Percentiles rank a stretch among this genome's conserved stretches.
Conservation (phyloP, 1,140 invertebrate species). For the Sinonovacula constricta region DNA sequence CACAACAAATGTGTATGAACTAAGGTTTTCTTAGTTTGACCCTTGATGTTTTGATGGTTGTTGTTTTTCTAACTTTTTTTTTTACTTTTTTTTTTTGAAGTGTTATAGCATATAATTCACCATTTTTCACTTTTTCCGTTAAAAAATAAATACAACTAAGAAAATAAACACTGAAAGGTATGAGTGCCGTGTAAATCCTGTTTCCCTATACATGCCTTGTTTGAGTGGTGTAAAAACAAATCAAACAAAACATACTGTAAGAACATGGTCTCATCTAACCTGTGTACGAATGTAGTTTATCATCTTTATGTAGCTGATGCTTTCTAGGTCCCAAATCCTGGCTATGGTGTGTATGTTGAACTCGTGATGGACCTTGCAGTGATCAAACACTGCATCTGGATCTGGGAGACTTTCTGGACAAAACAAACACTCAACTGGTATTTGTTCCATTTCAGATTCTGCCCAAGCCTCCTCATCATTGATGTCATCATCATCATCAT, state of each 20-base stretch:
- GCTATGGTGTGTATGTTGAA: slow-evolving; percentile 86
- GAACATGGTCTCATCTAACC: slow-evolving; percentile 60
- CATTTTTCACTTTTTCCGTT: too few relatives aligned
- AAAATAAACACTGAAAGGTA: not conserved
- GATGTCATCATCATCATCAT: slow-evolving; percentile 68
- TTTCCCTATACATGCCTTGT: not conserved
- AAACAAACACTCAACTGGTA: slow-evolving; percentile 80
- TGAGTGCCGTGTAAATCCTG: not conserved
- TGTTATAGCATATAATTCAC: not conserved
- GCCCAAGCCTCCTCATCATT: slow-evolving; percentile 78
- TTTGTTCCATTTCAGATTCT: slow-evolving; percentile 78
- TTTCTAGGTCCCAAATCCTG: slow-evolving; percentile 86
- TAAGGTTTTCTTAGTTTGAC: too few relatives aligned
- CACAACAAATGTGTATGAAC: too few relatives aligned
- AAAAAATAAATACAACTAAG: slow-evolving; percentile 6
- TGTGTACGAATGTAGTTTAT: slow-evolving; percentile 90
- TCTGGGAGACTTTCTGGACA: slow-evolving; percentile 78
- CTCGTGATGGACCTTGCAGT: slow-evolving; percentile 82
- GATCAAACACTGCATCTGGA: slow-evolving; percentile 78
- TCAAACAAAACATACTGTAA: slow-evolving; percentile 15
- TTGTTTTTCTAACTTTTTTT: too few relatives aligned
- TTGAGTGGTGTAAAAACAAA: not conserved
- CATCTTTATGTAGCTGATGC: slow-evolving; percentile 91
- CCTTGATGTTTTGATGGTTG: too few relatives aligned
- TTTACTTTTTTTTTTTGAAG: not conserved